Evolutionary conservation across 2,797 vertebrate species (phyloP).

Genomic region (Aselliscus stoliczkanus): DNA sequence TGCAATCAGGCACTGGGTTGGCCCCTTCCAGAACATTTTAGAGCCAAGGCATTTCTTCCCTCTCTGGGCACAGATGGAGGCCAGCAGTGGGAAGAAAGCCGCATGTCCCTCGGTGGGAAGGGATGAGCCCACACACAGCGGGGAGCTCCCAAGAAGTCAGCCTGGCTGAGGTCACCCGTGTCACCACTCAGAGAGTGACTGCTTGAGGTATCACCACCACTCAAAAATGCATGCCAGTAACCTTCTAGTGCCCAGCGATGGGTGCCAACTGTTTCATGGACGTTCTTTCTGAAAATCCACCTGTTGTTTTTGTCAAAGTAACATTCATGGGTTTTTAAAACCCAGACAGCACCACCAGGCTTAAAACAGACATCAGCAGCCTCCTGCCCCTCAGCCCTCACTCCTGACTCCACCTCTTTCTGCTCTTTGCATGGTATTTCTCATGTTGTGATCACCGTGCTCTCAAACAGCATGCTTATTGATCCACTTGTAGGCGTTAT

Average conservation of each 20-base stretch:
- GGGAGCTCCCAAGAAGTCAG: not conserved
- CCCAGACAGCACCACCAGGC: not conserved
- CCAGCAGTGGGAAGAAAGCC: not conserved
- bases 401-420: not conserved
- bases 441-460: fast-evolving
- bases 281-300: not conserved
- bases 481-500: not conserved
- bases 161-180: not conserved
- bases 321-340: not conserved
- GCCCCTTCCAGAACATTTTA: not conserved
- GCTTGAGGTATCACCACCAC: fast-evolving
- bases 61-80: not conserved
- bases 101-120: too few relatives aligned
- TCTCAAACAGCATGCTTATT: not conserved
- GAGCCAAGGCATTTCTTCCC: not conserved
- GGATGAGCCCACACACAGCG: not conserved
- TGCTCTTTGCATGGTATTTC: not conserved
- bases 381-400: fast-evolving
- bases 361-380: not conserved
- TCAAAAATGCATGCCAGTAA: not conserved
- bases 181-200: fast-evolving
- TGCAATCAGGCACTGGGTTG: too few relatives aligned
- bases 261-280: too few relatives aligned
- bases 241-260: fast-evolving
- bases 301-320: not conserved